Conservation (phyloP, 2,797 vertebrate genomes). For the Leptoclinus maculatus region DNA sequence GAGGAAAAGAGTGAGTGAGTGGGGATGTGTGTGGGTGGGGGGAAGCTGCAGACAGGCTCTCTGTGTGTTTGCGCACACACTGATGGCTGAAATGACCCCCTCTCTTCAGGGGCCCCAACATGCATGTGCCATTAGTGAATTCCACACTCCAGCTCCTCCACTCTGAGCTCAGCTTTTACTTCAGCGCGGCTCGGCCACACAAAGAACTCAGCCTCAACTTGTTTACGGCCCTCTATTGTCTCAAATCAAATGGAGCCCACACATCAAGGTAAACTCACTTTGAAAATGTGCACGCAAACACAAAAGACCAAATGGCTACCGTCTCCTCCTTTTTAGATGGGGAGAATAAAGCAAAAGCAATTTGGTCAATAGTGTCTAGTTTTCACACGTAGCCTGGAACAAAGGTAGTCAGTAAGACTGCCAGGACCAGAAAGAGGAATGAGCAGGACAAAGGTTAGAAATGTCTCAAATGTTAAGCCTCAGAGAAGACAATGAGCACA, state of each 20-base stretch:
- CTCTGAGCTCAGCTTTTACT: conserved; percentile 78
- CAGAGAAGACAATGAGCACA: conserved; percentile 73
- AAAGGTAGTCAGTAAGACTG: conserved; percentile 55
- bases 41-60: conserved; percentile 76
- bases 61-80: conserved; percentile 82
- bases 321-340: conserved; percentile 50
- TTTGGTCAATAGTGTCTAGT: conserved; percentile 61
- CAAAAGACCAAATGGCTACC: conserved; percentile 66
- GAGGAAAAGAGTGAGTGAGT: conserved; percentile 50
- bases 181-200: conserved; percentile 63
- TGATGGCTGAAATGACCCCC: conserved; percentile 81
- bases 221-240: conserved; percentile 80
- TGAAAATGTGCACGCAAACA: conserved; percentile 70
- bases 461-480: conserved; percentile 79
- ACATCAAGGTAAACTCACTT: conserved; percentile 79
- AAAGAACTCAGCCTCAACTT: conserved; percentile 78
- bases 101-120: conserved; percentile 82
- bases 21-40: conserved; percentile 54
- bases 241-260: conserved; percentile 80
- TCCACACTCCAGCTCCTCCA: conserved; percentile 83
- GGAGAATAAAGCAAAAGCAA: conserved; percentile 49
- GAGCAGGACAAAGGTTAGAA: conserved; percentile 82
- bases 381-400: conserved; percentile 64
- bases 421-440: conserved; percentile 70
- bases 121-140: conserved; percentile 87